A percentile compares a stretch with the other conserved stretches of the same genome.
These are phyloP conservation scores for Alouatta caraya DNA, from an alignment of 2,797 vertebrate species.

Conservation along the genomic window DNA sequence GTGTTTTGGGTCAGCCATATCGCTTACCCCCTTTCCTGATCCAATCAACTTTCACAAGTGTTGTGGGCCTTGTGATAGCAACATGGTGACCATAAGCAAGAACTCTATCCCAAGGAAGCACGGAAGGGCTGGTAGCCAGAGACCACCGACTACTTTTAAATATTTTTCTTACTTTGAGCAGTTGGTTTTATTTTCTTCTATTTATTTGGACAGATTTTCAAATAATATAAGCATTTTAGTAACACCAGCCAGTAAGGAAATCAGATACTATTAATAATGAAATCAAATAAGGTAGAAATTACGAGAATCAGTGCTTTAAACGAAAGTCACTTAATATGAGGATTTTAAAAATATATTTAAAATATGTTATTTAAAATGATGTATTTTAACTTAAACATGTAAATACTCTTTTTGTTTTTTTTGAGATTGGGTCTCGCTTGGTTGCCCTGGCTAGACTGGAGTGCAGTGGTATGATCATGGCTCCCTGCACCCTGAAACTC, in stretches of 20 bases:
- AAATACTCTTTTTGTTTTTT: background rate
- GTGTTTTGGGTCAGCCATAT: background rate
- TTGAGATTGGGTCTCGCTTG: no score
- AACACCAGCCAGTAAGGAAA: background rate
- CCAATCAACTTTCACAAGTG: background rate
- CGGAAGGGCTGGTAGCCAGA: background rate
- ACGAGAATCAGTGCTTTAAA: background rate
- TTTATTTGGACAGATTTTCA: background rate
- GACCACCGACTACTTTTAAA: background rate
- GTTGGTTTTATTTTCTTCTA: background rate
- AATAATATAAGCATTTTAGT: background rate
- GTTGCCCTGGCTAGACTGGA: no score
- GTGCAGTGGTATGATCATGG: no score
- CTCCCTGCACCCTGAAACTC: no score
- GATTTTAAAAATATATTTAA: background rate
- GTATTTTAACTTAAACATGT: background rate
- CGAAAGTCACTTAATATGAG: background rate
- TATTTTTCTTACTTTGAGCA: constrained; percentile 16
- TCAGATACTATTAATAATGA: background rate
- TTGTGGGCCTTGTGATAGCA: background rate
- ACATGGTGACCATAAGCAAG: background rate
- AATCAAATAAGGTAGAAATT: background rate
- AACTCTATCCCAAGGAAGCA: background rate
- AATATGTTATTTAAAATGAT: background rate
- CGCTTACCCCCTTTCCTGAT: background rate